Percentiles rank a stretch among this genome's conserved stretches.
phyloP scores from a whole-genome alignment of 2,113 vertebrate species.

The Typhlomys cinereus region DNA sequence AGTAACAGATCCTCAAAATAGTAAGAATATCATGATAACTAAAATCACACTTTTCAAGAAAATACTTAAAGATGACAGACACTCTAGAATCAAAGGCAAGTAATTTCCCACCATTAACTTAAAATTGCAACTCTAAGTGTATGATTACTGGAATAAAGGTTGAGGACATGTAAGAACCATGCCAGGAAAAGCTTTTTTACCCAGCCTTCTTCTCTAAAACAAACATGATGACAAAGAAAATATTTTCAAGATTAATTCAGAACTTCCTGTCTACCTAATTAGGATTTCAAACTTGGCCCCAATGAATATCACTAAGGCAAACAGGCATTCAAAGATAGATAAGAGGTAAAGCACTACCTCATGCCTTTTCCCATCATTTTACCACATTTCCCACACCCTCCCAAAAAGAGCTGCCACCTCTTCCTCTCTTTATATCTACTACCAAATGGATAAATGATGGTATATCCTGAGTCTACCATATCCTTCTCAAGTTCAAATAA shows the following conservation, averaged over 20 bases:
- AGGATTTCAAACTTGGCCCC: neutral
- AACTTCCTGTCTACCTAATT: neutral
- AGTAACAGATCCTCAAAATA: neutral
- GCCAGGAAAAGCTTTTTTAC: neutral
- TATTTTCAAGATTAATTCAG: neutral
- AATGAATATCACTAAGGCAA: neutral
- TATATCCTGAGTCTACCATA: neutral
- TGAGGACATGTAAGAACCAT: neutral
- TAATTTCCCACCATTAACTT: constrained; percentile 13
- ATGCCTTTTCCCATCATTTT: neutral
- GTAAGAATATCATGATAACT: neutral
- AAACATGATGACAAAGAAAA: constrained; percentile 36
- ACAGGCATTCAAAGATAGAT: neutral
- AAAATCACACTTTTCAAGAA: neutral
- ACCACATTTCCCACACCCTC: neutral
- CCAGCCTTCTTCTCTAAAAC: constrained; percentile 4
- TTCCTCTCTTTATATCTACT: neutral
- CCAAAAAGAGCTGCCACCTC: neutral
- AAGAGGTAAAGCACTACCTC: neutral
- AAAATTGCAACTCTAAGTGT: neutral
- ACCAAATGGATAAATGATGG: neutral
- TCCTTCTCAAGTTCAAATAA: neutral
- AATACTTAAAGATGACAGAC: neutral
- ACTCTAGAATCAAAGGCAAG: neutral
- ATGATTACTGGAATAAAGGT: neutral